phyloP scores from a whole-genome alignment of 1,140 invertebrate genomes.

The Papilio helenus region DNA sequence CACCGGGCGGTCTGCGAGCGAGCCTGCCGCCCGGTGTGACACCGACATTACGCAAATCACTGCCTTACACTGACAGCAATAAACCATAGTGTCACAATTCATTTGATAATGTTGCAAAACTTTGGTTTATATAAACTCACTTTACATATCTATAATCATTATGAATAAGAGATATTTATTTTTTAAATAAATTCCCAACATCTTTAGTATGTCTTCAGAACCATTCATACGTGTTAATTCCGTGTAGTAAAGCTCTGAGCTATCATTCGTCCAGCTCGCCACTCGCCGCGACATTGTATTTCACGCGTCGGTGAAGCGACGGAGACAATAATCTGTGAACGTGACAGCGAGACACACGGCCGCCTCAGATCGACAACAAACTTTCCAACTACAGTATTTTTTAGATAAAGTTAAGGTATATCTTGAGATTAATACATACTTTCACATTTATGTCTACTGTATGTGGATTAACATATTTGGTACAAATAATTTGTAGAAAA shows the following conservation, averaged over 20 bases:
- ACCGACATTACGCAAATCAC: background rate
- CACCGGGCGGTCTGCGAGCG: background rate
- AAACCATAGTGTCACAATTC: background rate
- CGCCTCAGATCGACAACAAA: background rate
- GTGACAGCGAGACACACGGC: conserved; percentile 30
- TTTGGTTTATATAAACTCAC: too few species aligned
- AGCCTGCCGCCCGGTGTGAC: background rate
- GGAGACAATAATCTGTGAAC: conserved; percentile 30
- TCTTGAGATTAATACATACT: background rate
- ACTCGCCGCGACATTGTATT: conserved; percentile 33
- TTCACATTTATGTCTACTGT: too few species aligned
- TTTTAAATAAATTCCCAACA: background rate
- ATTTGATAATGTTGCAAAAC: too few species aligned
- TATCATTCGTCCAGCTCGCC: conserved; percentile 12
- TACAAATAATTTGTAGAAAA: too few species aligned
- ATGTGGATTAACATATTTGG: too few species aligned
- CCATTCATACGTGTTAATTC: conserved; percentile 34
- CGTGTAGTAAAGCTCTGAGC: background rate
- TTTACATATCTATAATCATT: too few species aligned
- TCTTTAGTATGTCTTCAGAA: background rate
- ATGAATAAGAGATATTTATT: too few species aligned
- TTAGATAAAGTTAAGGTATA: background rate
- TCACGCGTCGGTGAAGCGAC: conserved; percentile 32
- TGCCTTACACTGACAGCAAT: background rate
- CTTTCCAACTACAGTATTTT: background rate